phyloP scores from a whole-genome alignment of 2,113 vertebrate genomes.

The Psophia crepitans region DNA sequence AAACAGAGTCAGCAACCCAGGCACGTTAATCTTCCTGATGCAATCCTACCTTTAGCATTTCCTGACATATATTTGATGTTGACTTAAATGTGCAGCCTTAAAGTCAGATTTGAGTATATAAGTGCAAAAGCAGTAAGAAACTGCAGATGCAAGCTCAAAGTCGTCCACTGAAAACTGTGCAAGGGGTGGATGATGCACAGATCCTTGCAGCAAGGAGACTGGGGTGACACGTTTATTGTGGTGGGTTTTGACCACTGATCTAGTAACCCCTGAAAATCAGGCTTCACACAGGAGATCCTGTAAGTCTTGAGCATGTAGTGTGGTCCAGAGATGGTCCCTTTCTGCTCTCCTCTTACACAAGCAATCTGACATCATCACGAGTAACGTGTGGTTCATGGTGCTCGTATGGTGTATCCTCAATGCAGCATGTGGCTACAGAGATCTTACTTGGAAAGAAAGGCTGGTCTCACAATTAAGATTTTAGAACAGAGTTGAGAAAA shows the following conservation, averaged over 20 bases:
- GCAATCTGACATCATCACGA: background rate
- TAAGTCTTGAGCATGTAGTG: background rate
- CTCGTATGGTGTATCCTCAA: fast-evolving
- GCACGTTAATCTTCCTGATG: conserved; percentile 21
- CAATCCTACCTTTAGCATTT: background rate
- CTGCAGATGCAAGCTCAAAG: background rate
- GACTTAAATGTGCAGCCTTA: conserved; percentile 7
- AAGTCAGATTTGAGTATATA: background rate
- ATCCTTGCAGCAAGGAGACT: background rate
- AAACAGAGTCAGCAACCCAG: background rate
- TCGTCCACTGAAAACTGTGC: background rate
- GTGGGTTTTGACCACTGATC: background rate
- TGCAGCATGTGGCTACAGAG: fast-evolving
- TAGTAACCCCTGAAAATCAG: background rate
- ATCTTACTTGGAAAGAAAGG: background rate
- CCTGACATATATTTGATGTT: background rate
- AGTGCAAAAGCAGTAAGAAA: background rate
- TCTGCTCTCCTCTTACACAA: background rate
- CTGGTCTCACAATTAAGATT: fast-evolving
- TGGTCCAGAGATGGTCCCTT: background rate
- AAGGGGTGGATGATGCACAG: background rate
- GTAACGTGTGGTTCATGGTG: fast-evolving
- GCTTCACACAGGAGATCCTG: background rate
- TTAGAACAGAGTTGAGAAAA: background rate
- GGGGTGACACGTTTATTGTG: background rate